Evolutionary conservation across 2,888 invertebrate genomes (phyloP).

Genomic region (Unio delphinus): DNA sequence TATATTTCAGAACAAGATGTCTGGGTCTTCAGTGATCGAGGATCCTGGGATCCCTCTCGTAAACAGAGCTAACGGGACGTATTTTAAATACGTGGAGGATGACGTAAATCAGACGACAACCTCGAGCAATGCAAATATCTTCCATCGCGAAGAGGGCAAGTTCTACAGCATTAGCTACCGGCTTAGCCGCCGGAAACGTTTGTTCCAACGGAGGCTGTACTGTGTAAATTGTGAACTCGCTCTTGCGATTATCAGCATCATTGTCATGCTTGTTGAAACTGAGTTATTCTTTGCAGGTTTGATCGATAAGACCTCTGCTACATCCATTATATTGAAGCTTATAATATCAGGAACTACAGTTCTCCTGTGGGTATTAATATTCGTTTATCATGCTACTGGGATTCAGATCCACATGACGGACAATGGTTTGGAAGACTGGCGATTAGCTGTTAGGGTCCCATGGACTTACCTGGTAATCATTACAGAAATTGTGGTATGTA

Average conservation of each 20-base stretch:
- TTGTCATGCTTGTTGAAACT: constrained; percentile 54
- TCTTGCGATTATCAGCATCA: constrained; percentile 46
- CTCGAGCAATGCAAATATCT: constrained; percentile 13
- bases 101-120: constrained; percentile 25
- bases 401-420: constrained; percentile 54
- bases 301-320: constrained; percentile 32
- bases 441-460: constrained; percentile 45
- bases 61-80: constrained; percentile 41
- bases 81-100: constrained; percentile 47
- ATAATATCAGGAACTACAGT: constrained; percentile 47
- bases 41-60: constrained; percentile 59
- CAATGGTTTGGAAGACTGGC: constrained; percentile 57
- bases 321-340: constrained; percentile 47
- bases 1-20: constrained; percentile 41
- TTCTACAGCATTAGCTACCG: constrained; percentile 56
- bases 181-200: constrained; percentile 43
- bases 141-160: constrained; percentile 24
- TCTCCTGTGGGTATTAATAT: constrained; percentile 36
- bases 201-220: constrained; percentile 41
- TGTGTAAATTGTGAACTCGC: constrained; percentile 50
- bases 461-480: constrained; percentile 42
- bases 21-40: constrained; percentile 40
- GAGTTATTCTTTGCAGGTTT: constrained; percentile 44
- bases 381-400: constrained; percentile 47
- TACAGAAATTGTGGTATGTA: constrained; percentile 49